Evolutionary conservation across 30 jellyfish, hydroid and myxozoan species (phyloP).

Genomic region (Cassiopea andromeda): DNA sequence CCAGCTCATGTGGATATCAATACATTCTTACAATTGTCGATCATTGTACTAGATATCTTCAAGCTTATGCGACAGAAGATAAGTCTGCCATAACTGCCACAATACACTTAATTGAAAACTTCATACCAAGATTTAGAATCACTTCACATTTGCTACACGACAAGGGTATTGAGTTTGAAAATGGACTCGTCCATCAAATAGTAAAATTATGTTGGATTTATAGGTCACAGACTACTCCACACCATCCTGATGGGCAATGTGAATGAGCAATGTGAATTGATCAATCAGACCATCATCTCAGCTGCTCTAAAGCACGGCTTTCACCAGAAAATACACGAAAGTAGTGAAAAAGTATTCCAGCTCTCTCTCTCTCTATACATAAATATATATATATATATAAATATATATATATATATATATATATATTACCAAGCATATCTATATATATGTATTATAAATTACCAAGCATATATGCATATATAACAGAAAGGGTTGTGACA

Average conservation of each 20-base stretch:
- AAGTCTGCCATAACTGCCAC: constrained; percentile 2
- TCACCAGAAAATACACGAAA: too few relatives aligned
- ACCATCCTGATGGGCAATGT: background rate
- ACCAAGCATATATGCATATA: too few relatives aligned
- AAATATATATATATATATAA: too few relatives aligned
- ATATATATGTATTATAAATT: too few relatives aligned
- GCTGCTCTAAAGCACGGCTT: too few relatives aligned
- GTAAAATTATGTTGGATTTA: background rate
- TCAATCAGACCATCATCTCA: background rate
- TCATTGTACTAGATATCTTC: background rate
- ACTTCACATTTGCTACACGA: background rate
- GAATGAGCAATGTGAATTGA: background rate
- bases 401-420: too few relatives aligned
- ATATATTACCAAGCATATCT: too few relatives aligned
- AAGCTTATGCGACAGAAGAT: constrained; percentile 25
- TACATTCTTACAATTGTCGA: constrained; percentile 68
- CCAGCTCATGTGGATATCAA: constrained; percentile 34
- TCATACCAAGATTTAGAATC: background rate
- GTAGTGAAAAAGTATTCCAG: background rate
- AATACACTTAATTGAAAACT: background rate
- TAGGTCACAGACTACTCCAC: background rate
- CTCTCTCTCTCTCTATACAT: background rate
- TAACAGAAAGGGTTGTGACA: too few relatives aligned
- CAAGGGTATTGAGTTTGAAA: background rate
- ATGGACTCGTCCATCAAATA: background rate